A percentile compares a stretch with the other conserved stretches of the same genome.
phyloP scores from a whole-genome alignment of 2,797 vertebrate species.

The Chelon auratus region DNA sequence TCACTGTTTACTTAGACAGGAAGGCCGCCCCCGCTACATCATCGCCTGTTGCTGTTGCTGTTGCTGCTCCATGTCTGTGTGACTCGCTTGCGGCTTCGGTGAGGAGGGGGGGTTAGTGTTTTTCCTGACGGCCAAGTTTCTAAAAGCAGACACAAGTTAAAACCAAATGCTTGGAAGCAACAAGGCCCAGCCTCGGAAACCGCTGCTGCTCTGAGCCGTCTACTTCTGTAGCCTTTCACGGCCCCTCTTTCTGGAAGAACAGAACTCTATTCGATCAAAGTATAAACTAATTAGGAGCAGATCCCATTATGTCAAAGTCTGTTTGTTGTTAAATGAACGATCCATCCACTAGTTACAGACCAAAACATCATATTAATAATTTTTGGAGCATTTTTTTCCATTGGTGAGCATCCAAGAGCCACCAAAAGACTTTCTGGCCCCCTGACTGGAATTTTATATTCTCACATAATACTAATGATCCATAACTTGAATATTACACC shows the following conservation, averaged over 20 bases:
- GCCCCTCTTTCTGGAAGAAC: constrained; percentile 48
- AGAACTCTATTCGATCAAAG: constrained; percentile 39
- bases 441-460: background rate
- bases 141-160: constrained; percentile 82
- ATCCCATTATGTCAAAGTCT: background rate
- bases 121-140: constrained; percentile 79
- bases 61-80: constrained; percentile 72
- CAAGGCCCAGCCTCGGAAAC: constrained; percentile 84
- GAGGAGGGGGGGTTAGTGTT: constrained; percentile 62
- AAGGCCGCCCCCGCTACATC: constrained; percentile 70
- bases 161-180: constrained; percentile 67
- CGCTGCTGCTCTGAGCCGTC: constrained; percentile 72
- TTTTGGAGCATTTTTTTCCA: background rate
- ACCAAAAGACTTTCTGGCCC: background rate
- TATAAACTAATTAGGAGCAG: constrained; percentile 20
- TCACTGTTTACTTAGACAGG: constrained; percentile 85
- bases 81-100: constrained; percentile 78
- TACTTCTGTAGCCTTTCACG: constrained; percentile 44
- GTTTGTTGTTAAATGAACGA: background rate
- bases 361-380: background rate
- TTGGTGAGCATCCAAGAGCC: background rate
- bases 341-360: background rate
- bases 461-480: background rate
- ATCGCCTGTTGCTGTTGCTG: constrained; percentile 69
- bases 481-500: background rate